Evolutionary conservation across 64 coral and sea anemone species (phyloP).

Genomic region (Montipora cactus): DNA sequence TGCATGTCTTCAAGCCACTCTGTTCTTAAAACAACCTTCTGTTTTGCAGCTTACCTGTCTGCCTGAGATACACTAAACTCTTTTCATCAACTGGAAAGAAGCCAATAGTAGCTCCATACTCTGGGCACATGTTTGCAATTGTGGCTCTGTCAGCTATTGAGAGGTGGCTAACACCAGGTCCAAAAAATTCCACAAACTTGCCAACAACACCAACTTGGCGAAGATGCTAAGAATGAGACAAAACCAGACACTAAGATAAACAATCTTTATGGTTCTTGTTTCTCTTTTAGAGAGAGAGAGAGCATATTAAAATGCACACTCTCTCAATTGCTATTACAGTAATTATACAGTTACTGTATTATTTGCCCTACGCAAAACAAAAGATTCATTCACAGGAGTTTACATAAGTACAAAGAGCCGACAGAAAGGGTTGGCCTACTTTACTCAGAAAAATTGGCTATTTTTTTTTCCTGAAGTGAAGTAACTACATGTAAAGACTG

Average conservation of each 20-base stretch:
- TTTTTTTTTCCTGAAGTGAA: too few species aligned
- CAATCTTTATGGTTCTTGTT: neutral
- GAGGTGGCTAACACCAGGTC: conserved; percentile 86
- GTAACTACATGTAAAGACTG: too few species aligned
- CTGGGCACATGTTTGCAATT: conserved; percentile 98
- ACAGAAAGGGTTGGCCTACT: too few species aligned
- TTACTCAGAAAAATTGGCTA: too few species aligned
- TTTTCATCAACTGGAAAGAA: conserved; percentile 96
- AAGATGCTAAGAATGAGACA: conserved; percentile 58
- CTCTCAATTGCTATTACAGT: too few species aligned
- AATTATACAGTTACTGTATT: too few species aligned
- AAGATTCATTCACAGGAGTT: too few species aligned
- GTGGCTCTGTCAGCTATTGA: conserved; percentile 99
- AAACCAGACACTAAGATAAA: neutral
- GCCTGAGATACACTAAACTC: conserved; percentile 89
- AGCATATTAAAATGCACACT: too few species aligned
- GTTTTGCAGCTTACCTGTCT: conserved; percentile 69
- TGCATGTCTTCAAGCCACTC: too few species aligned
- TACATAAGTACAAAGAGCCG: too few species aligned
- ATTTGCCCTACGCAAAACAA: too few species aligned
- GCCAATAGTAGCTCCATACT: conserved; percentile 97
- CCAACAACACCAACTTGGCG: conserved; percentile 94
- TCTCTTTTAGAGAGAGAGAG: neutral
- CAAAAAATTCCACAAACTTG: conserved; percentile 99
- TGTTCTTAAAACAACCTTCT: too few species aligned